A percentile compares a stretch with the other conserved stretches of the same genome.
Evolutionary conservation across 2,113 vertebrate genomes (phyloP).

Genomic region (Propithecus coquereli): DNA sequence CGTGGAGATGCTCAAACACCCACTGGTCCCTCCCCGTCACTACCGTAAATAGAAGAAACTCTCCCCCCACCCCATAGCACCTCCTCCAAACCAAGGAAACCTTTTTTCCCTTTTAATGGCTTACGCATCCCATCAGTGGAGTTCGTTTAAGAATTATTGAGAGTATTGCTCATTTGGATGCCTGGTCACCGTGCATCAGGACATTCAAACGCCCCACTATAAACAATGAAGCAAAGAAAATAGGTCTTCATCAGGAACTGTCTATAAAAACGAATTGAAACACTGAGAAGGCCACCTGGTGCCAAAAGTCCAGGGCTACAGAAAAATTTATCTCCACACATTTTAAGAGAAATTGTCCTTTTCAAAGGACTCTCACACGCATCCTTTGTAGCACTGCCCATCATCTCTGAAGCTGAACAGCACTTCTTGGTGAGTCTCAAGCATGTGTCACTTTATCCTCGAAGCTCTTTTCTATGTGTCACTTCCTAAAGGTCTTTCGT

Average conservation of each 20-base stretch:
- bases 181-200: slow-evolving; percentile 4
- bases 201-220: slow-evolving; percentile 20
- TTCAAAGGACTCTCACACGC: slow-evolving; percentile 48
- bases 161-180: slow-evolving; percentile 32
- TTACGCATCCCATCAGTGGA: neutral
- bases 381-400: neutral
- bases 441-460: slow-evolving; percentile 42
- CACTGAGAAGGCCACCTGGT: slow-evolving; percentile 61
- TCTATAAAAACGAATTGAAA: slow-evolving; percentile 71
- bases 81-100: neutral
- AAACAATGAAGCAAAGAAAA: slow-evolving; percentile 56
- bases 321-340: slow-evolving; percentile 48
- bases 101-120: neutral
- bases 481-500: slow-evolving; percentile 52
- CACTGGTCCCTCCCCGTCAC: neutral
- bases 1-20: neutral
- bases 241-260: slow-evolving; percentile 52
- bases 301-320: slow-evolving; percentile 50
- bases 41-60: neutral
- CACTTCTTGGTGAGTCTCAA: slow-evolving; percentile 40
- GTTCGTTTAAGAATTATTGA: slow-evolving; percentile 31
- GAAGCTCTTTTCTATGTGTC: slow-evolving; percentile 41
- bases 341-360: slow-evolving; percentile 52
- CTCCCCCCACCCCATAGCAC: neutral
- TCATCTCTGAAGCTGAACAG: neutral